phyloP scores from a whole-genome alignment of 2,888 invertebrate genomes.

The Trypoxylon attenuatum region DNA sequence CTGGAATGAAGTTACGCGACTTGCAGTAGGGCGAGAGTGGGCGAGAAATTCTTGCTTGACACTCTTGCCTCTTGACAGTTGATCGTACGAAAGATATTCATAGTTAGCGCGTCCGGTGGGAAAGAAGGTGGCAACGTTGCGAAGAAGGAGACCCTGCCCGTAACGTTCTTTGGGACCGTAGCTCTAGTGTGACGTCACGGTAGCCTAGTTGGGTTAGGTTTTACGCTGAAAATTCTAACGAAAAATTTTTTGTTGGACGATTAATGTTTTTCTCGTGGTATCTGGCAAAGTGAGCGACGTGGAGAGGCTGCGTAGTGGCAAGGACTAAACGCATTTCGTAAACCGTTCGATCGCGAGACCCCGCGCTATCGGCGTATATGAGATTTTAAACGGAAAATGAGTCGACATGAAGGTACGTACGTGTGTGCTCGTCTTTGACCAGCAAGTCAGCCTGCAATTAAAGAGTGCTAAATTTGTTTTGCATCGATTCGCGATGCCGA shows the following conservation, averaged over 20 bases:
- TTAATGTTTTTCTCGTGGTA: conserved; percentile 78
- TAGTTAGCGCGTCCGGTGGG: conserved; percentile 26
- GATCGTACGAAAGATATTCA: too few species aligned
- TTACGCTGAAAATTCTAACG: conserved; percentile 82
- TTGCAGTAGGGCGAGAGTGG: too few species aligned
- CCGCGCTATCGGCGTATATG: conserved; percentile 72
- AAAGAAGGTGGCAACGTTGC: conserved; percentile 32
- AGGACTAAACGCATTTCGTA: conserved; percentile 53
- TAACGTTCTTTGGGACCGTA: conserved; percentile 57
- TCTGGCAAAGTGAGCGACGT: conserved; percentile 77
- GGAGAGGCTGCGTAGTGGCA: conserved; percentile 68
- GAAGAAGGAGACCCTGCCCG: conserved; percentile 36
- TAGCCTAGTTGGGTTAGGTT: conserved; percentile 85
- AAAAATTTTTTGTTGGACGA: conserved; percentile 80
- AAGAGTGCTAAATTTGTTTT: conserved; percentile 12
- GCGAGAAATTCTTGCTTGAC: too few species aligned
- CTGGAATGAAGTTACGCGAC: too few species aligned
- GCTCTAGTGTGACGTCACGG: conserved; percentile 71
- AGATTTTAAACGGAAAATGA: conserved; percentile 82
- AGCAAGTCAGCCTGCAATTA: conserved; percentile 47
- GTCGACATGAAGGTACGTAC: conserved; percentile 95
- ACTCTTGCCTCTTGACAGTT: too few species aligned
- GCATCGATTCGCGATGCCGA: too few species aligned
- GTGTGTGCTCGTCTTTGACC: conserved; percentile 43
- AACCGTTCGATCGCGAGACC: conserved; percentile 65